Base-by-base conservation (phyloP, 2,888 invertebrate genomes). In the Eilema depressum region DNA sequence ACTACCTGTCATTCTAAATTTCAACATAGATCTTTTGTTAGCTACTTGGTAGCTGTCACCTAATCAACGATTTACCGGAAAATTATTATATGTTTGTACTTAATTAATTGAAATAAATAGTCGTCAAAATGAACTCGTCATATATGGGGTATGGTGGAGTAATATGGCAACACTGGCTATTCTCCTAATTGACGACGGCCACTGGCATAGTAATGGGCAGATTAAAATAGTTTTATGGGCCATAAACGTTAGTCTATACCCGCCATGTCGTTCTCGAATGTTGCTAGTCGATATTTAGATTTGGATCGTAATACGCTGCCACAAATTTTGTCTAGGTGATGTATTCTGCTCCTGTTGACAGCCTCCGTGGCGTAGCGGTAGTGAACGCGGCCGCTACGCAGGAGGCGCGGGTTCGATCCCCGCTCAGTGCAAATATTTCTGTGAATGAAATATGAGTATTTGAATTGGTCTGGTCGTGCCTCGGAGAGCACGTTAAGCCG, bases 191-290 rank as follows among this genome's bases (percentile, higher is more conserved):
- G 92, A 88, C 88, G 86, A 81, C 86, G 87, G 90, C 87, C 88
- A 88, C 89, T 85, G 83, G 93, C 90, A 92, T 93, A 92, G 90
- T 91, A 93, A 94, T 94, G 88, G 90, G 73, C 77, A 85, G 86
- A 92, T 93, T 93, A 92, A 91, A 93, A 93, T 93, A 91, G 91
- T 88, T 93, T 93, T 92, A 93, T 91, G 88, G 89, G 65, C 87
- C 87, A 89, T 91, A 90, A 92, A 91, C 84, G 88, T 88, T 88
- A 85, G 82, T 86, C 84, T 83, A 83, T 83, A 83, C 77, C 75
- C 60, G 67, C 75, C 72, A 74, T 73, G 69, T 79, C 72, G 71
- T 73, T 75, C 37, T 71, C 56, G 61, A 71, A 26, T 64, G 68
- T 68, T 62, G 28, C 71, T 68, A 61, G 41, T 30, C 41, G 69